Evolutionary conservation across 2,797 vertebrate species (phyloP).

Genomic region (Catharus ustulatus): DNA sequence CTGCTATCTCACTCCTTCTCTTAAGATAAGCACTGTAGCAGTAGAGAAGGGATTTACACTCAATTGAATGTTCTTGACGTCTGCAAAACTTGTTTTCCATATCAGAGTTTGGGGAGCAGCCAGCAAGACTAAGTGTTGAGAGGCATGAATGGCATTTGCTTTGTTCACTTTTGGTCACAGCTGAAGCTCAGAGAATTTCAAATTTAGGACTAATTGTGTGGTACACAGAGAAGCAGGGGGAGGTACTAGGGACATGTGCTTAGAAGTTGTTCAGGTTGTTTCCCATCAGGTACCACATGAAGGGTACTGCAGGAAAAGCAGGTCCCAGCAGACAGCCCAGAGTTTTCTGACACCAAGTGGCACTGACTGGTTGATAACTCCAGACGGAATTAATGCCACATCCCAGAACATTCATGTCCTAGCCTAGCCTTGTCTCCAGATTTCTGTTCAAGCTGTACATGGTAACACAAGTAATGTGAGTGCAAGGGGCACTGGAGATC

Average conservation of each 20-base stretch:
- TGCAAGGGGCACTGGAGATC: background rate
- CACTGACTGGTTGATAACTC: background rate
- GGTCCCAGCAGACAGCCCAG: accelerated
- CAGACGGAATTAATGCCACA: background rate
- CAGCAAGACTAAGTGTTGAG: background rate
- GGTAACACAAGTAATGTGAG: background rate
- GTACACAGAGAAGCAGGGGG: background rate
- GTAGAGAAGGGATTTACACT: conserved; percentile 43
- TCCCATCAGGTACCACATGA: accelerated
- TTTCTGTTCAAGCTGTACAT: background rate
- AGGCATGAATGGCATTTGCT: background rate
- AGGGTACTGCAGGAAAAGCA: background rate
- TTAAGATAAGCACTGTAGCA: conserved; percentile 22
- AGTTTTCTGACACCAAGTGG: background rate
- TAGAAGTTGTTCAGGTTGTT: background rate
- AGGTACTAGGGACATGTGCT: background rate
- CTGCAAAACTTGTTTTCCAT: conserved; percentile 28
- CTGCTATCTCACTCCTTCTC: background rate
- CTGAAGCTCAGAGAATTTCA: background rate
- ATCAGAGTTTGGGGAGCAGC: background rate
- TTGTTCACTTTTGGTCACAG: background rate
- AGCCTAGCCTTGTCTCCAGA: background rate
- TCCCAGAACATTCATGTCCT: background rate
- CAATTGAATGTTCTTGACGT: background rate
- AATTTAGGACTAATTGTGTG: background rate